Evolutionary conservation across 2,113 vertebrate genomes (phyloP).

Genomic region (Apteryx mantelli): DNA sequence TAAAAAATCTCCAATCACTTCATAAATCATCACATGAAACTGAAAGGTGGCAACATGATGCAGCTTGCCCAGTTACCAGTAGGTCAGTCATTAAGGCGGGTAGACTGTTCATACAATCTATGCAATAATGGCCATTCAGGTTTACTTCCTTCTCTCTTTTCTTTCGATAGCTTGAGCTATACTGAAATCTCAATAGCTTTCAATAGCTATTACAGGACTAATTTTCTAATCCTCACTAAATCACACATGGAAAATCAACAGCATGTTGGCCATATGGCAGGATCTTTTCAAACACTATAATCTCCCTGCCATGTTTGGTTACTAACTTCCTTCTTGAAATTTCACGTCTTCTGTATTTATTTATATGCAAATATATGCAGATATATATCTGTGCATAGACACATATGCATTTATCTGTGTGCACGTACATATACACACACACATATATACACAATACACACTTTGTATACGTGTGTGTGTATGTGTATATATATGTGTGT

Average conservation of each 20-base stretch:
- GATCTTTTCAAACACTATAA: background rate
- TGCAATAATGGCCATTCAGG: background rate
- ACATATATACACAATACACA: background rate
- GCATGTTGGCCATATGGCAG: background rate
- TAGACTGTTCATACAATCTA: background rate
- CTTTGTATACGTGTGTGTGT: too few relatives aligned
- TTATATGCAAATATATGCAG: background rate
- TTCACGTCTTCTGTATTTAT: background rate
- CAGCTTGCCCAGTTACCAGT: background rate
- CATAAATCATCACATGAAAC: background rate
- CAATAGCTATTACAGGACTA: background rate
- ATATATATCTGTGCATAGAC: background rate
- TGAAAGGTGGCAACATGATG: background rate
- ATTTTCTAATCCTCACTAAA: background rate
- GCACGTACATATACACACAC: background rate
- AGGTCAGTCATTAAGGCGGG: background rate
- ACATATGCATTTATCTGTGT: background rate
- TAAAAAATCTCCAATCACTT: background rate
- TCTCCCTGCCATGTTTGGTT: background rate
- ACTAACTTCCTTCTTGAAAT: background rate
- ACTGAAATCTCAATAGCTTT: background rate
- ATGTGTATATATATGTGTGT: too few relatives aligned
- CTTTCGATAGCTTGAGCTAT: background rate
- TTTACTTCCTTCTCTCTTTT: background rate
- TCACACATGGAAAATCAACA: background rate